Base-by-base conservation (phyloP, 2,113 vertebrate genomes). In the Panthera tigris region DNA sequence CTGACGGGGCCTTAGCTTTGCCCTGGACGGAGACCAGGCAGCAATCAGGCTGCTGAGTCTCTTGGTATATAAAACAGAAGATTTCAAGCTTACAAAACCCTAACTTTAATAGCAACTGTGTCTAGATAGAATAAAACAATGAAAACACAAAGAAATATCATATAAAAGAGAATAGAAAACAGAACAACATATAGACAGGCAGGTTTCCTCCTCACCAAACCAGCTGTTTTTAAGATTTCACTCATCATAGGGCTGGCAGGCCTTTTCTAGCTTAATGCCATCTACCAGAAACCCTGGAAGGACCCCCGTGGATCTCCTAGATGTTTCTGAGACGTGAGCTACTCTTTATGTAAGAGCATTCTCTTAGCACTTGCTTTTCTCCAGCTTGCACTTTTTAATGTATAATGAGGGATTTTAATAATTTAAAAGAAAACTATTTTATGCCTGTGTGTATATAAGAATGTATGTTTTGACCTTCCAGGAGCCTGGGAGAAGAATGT, bases 401-500 rank as follows among this genome's bases (percentile, higher is more conserved):
- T 33, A 27, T 2, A 57, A 78, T 18, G 25, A 88, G 18, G 12
- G 80, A 33, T 61, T 78, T 79, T 85, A 81, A 84, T 29, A 79
- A 89, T 39, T 85, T 81, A 33, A 94, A 89, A n/a, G 61, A 65
- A 66, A 48, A 2, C 10, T 3, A 14, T 45, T 50, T 2, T 27
- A n/a, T 39, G 16, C 16, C 0, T 45, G 31, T 66, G 9, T 88
- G 48, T 52, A 21, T 48, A 23, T 68, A 14, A 83, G 5, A 25
- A 18, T 66, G 14, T 48, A 1, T 82, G 23, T 45, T 79, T 96
- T 80, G 66, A 52, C 69, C 57, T 94, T 36, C 82, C 80, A 99
- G 99, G 98, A 98, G 65, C 71, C 92, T 98, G 61, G 98, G 98
- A 45, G 99, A 99, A 88, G 99, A 99, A 93, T 99, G 99, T 33